A percentile compares a stretch with the other conserved stretches of the same genome.
phyloP scores from a whole-genome alignment of 2,113 vertebrate species.

The Heterocephalus glaber region DNA sequence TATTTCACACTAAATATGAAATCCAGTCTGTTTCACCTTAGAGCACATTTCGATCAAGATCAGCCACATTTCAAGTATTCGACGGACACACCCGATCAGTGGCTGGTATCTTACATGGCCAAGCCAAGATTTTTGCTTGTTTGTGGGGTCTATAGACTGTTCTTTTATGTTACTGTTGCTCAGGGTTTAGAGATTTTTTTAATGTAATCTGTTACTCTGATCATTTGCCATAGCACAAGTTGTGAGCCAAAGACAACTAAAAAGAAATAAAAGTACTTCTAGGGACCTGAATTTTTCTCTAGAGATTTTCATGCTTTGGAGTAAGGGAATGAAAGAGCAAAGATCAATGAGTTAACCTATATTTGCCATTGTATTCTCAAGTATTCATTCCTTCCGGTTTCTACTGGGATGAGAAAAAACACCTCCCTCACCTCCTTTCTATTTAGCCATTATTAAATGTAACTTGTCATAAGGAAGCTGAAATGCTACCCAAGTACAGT shows the following conservation, averaged over 20 bases:
- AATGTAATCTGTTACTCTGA: neutral
- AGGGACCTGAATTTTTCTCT: conserved; percentile 18
- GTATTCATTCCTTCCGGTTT: neutral
- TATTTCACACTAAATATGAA: neutral
- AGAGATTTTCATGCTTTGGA: neutral
- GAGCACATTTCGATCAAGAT: neutral
- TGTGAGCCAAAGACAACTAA: neutral
- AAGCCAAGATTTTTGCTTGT: neutral
- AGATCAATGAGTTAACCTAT: neutral
- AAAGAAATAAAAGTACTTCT: conserved; percentile 10
- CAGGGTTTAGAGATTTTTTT: neutral
- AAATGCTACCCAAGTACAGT: neutral
- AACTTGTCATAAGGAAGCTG: conserved; percentile 15
- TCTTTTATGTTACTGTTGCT: neutral
- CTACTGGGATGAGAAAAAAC: neutral
- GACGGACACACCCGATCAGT: neutral
- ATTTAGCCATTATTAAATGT: neutral
- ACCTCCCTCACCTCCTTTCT: neutral
- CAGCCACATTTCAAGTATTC: neutral
- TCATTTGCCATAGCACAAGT: neutral
- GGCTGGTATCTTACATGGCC: neutral
- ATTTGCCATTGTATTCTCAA: neutral
- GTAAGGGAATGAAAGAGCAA: neutral
- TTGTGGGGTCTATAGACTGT: neutral
- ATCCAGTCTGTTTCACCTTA: neutral